A percentile compares a stretch with the other conserved stretches of the same genome.
phyloP scores from a whole-genome alignment of 2,888 invertebrate genomes.

The Melieria picta region DNA sequence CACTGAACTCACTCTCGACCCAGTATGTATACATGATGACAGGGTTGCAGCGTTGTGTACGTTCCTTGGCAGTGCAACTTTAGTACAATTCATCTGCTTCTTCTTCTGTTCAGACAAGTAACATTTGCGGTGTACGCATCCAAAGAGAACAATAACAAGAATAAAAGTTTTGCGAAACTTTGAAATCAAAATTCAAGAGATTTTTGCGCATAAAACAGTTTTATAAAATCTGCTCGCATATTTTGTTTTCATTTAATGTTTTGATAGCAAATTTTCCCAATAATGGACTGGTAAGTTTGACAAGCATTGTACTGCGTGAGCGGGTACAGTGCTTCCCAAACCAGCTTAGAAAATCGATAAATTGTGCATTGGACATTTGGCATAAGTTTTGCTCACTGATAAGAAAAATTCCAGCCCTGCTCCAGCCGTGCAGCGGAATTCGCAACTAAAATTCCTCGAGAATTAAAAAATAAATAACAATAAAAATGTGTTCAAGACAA shows the following conservation, averaged over 20 bases:
- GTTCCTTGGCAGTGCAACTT: too few relatives aligned
- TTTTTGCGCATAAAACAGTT: too few relatives aligned
- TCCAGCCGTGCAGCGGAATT: constrained; percentile 23
- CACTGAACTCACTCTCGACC: constrained; percentile 31
- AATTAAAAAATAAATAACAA: constrained; percentile 12
- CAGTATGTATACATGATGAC: constrained; percentile 31
- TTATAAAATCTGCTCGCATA: too few relatives aligned
- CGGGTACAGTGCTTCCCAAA: constrained; percentile 17
- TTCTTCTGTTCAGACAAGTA: too few relatives aligned
- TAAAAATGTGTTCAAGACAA: neutral
- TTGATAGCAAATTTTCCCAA: too few relatives aligned
- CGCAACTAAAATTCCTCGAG: constrained; percentile 18
- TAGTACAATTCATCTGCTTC: too few relatives aligned
- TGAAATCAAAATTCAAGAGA: too few relatives aligned
- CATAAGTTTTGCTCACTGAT: constrained; percentile 27
- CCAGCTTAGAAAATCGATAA: constrained; percentile 33
- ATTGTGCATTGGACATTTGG: constrained; percentile 31
- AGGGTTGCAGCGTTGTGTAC: constrained; percentile 10
- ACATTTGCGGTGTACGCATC: too few relatives aligned
- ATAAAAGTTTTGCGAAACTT: too few relatives aligned
- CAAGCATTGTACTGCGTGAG: neutral
- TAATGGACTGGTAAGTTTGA: neutral
- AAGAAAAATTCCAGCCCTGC: constrained; percentile 30
- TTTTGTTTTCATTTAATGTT: too few relatives aligned
- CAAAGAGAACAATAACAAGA: too few relatives aligned